These are phyloP conservation scores for Bicyclus anynana DNA, from an alignment of 1,140 invertebrate species.

Conservation along the genomic window DNA sequence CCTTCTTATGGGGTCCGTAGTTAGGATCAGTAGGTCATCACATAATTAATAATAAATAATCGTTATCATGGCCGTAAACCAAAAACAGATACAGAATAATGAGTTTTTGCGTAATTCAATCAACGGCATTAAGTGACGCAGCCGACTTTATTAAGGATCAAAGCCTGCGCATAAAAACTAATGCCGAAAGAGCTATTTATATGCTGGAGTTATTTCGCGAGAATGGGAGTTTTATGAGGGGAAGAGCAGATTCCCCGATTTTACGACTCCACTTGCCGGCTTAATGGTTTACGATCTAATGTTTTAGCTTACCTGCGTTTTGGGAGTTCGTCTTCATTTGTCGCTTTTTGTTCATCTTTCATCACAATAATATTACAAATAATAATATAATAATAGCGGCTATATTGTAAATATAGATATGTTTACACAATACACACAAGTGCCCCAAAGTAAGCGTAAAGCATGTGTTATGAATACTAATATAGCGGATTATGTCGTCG, in stretches of 20 bases:
- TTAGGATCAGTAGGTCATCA: too few species aligned
- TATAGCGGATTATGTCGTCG: too few species aligned
- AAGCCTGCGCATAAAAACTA: conserved; percentile 23
- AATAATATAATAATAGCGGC: too few species aligned
- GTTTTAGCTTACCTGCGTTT: conserved; percentile 21
- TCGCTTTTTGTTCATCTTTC: conserved; percentile 7
- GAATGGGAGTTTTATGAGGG: conserved; percentile 40
- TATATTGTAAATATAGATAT: too few species aligned
- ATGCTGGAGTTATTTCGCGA: conserved; percentile 29
- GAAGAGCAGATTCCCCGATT: conserved; percentile 34
- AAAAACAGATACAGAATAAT: conserved; percentile 9
- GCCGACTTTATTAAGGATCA: conserved; percentile 14
- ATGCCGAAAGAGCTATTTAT: conserved; percentile 31
- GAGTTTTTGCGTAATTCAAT: conserved; percentile 2
- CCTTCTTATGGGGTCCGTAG: too few species aligned
- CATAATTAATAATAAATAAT: neutral
- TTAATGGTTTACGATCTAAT: conserved; percentile 34
- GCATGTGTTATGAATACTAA: too few species aligned
- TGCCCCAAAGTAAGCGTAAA: too few species aligned
- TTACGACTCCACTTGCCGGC: conserved; percentile 33
- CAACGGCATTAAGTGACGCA: conserved; percentile 3
- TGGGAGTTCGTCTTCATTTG: conserved; percentile 10
- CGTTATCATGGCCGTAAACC: neutral
- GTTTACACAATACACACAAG: too few species aligned
- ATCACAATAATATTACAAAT: too few species aligned